These are phyloP conservation scores for Lasioglossum pauxillum DNA, from an alignment of 2,888 invertebrate species.

Conservation along the genomic window DNA sequence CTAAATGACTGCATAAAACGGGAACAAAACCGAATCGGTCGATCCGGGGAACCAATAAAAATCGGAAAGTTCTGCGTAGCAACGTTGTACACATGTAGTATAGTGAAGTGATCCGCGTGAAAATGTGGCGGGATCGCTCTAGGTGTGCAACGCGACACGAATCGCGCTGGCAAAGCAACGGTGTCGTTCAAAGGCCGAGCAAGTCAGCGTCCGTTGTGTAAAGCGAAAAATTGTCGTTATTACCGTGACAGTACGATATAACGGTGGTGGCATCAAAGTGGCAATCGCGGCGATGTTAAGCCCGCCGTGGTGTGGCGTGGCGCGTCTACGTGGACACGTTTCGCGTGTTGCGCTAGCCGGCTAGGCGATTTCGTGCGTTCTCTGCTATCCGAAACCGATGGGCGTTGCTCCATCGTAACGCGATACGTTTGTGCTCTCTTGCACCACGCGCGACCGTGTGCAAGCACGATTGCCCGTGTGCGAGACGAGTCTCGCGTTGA, in stretches of 20 bases:
- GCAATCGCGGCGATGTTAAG: slow-evolving; percentile 54
- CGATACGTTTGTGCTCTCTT: slow-evolving; percentile 77
- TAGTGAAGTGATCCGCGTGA: background rate
- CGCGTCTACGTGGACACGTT: slow-evolving; percentile 36
- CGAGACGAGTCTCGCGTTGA: slow-evolving; percentile 26
- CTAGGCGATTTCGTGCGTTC: slow-evolving; percentile 68
- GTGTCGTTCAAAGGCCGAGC: slow-evolving; percentile 1
- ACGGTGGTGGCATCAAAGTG: slow-evolving; percentile 32
- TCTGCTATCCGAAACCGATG: slow-evolving; percentile 78
- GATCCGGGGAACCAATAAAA: background rate
- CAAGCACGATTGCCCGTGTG: slow-evolving; percentile 10
- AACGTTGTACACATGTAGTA: background rate
- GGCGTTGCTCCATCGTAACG: slow-evolving; percentile 78
- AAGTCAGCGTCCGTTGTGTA: background rate
- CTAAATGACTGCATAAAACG: background rate
- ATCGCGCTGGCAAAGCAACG: background rate
- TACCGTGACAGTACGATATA: background rate
- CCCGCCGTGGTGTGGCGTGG: background rate
- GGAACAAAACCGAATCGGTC: background rate
- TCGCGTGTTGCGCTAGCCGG: slow-evolving; percentile 53
- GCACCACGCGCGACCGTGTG: slow-evolving; percentile 14
- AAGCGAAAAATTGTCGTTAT: slow-evolving; percentile 16
- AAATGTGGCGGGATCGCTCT: background rate
- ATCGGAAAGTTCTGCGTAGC: background rate
- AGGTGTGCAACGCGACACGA: background rate